phyloP scores from a whole-genome alignment of 2,888 invertebrate genomes.

The Conomelus anceps region DNA sequence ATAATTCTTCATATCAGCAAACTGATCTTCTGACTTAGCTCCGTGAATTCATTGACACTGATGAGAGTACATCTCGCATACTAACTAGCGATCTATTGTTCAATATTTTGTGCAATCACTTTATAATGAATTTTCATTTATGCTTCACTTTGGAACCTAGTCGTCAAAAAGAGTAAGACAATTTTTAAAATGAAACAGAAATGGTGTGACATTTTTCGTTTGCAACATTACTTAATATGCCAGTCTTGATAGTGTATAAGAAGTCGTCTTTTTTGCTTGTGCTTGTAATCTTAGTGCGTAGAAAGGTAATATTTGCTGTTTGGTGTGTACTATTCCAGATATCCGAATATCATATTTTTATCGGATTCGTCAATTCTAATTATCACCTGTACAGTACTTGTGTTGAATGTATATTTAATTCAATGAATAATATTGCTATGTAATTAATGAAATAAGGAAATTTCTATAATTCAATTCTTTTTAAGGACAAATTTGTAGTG shows the following conservation, averaged over 20 bases:
- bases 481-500: no score
- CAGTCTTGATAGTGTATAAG: constrained; percentile 9
- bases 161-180: not conserved
- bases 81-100: not conserved
- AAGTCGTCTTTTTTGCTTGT: not conserved
- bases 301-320: not conserved
- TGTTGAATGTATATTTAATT: not conserved
- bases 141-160: not conserved
- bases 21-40: not conserved
- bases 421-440: no score
- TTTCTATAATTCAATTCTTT: no score
- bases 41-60: not conserved
- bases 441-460: no score
- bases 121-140: not conserved
- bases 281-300: not conserved
- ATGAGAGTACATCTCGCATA: not conserved
- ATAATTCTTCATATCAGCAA: constrained; percentile 2
- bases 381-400: not conserved
- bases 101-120: not conserved
- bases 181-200: not conserved
- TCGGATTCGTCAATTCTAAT: not conserved
- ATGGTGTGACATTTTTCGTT: constrained; percentile 2
- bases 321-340: not conserved
- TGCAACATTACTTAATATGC: constrained; percentile 9
- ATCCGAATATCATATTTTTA: not conserved